phyloP scores from a whole-genome alignment of 2,113 vertebrate species.

The Hassar affinis region DNA sequence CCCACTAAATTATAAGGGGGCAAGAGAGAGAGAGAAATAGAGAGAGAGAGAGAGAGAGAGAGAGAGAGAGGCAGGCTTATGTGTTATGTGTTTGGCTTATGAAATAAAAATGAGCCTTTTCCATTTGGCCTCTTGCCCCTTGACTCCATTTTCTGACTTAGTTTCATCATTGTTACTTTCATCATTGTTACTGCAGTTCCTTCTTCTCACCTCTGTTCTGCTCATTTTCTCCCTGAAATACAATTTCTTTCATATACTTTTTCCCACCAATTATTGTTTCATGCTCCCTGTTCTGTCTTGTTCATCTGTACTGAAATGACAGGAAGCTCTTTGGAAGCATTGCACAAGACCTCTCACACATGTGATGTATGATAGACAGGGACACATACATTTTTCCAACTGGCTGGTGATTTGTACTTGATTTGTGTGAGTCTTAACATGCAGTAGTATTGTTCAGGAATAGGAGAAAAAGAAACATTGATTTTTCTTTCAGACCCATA shows the following conservation, averaged over 20 bases:
- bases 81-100: neutral
- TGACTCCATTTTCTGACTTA: neutral
- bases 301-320: constrained; percentile 8
- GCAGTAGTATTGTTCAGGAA: neutral
- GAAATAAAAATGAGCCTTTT: neutral
- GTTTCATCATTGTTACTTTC: constrained; percentile 3
- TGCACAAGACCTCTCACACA: neutral
- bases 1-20: neutral
- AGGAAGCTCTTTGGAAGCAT: neutral
- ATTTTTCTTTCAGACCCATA: neutral
- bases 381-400: neutral
- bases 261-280: neutral
- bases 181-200: neutral
- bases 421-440: neutral
- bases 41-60: neutral
- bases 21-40: neutral
- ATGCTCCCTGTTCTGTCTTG: neutral
- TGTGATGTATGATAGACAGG: neutral
- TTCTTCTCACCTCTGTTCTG: neutral
- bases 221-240: neutral
- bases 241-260: constrained; percentile 1
- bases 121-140: neutral
- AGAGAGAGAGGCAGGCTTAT: neutral
- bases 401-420: neutral
- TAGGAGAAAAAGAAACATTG: too few species aligned